Base-by-base conservation (phyloP, 2,113 vertebrate species). In the Ciconia boyciana region DNA sequence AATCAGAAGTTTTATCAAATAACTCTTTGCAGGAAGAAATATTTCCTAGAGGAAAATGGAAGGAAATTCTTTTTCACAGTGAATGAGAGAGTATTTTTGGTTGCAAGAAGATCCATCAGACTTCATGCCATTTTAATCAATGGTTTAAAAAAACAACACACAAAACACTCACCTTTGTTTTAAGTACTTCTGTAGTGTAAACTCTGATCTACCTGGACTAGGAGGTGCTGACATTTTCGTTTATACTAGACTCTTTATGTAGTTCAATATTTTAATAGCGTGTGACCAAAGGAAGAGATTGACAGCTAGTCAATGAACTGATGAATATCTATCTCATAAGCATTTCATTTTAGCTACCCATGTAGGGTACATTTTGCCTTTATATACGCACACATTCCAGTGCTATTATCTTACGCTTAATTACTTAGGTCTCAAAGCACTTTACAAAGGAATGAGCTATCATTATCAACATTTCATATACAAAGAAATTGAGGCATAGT, bases 251-350 rank as follows among this genome's bases (percentile, higher is more conserved):
- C 80, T 91, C 82, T 90, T 90, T 89, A 58, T n/a, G 46, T 28
- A 90, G 90, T 55, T 96, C 89, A 91, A 83, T 96, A 93, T 80
- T 89, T 93, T 94, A 93, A 94, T 85, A 95, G 70, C 0, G 29
- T 83, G 95, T 93, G 89, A 94, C 89, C 87, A 41, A 80, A 52
- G 54, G 74, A 90, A 71, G 36, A 91, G 94, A 96, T 51, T 91
- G 94, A 91, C 95, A 96, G 91, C 25, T 58, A 84, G 65, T 92
- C 96, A 96, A 94, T 94, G 82, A 96, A 24, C 94, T 87, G 87
- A 96, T 93, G 36, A 46, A 80, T 95, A 94, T 94, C 90, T 70
- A 15, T 85, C 94, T 96, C 83, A 87, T 64, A 89, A 94, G 87
- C 93, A 95, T 94, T 96, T 93, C 76, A 87, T 89, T 91, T 94